Evolutionary conservation across 2,113 vertebrate species (phyloP), one percentile per base, ranked within the genome.

Genomic region (Lepus americanus): DNA sequence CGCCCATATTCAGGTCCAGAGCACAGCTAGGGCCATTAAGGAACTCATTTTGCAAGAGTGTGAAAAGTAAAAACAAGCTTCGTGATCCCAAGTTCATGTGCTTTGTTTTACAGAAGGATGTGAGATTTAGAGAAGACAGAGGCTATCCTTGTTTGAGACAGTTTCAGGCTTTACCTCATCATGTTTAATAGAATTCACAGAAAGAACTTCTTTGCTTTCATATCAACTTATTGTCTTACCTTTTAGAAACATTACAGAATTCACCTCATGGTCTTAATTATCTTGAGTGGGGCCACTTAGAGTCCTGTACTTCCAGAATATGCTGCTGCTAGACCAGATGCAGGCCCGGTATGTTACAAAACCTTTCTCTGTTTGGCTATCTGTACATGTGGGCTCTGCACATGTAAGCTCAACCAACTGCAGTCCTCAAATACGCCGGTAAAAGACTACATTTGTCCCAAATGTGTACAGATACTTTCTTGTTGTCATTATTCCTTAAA

Each of bases 21-120:
- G 22, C 20, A 63, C 22, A 67, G 39, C 55, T 49, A 44, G 36
- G 33, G 44, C 27, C 82, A 5, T 53, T 67, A 36, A 44, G 39
- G 23, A 78, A 86, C 36, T 44, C 36, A 27, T 94, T 89, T 95
- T 49, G 85, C 89, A 14, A 44, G 25, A 29, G 11, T 81, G 55
- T 10, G 84, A 27, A 61, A 77, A 94, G 84, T 31, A 16, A 27
- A 82, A 73, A 77, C 66, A 27, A 67, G 31, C 90, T 74, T 80
- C 2, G 0, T 64, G 78, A 84, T 44, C 64, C 73, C 55, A 64
- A 33, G 36, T 72, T 22, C 9, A 1, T 77, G 89, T 77, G 74
- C 51, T 69, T 87, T 88, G 53, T 79, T 90, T 81, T 67, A 66
- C 20, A 39, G 79, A 89, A 88, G 93, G 89, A 79, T 59, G 20